These are phyloP conservation scores for Cyprinodon tularosa DNA, from an alignment of 2,113 vertebrate genomes.

Conservation along the genomic window DNA sequence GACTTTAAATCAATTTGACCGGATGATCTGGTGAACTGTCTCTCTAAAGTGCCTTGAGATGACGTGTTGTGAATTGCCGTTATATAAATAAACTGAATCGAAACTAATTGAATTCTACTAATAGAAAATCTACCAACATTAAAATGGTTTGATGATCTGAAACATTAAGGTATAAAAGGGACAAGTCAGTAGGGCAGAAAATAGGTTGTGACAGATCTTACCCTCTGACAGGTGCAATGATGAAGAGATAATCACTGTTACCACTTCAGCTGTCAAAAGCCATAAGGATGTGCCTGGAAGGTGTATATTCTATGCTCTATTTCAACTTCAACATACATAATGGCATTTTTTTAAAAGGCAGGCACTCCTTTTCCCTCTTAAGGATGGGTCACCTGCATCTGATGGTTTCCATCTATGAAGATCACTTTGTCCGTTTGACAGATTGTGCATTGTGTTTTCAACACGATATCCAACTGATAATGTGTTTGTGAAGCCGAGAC, in stretches of 20 bases:
- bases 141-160: background rate
- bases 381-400: conserved; percentile 16
- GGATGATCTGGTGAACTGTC: too few relatives aligned
- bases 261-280: background rate
- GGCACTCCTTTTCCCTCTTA: conserved; percentile 14
- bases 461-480: conserved; percentile 24
- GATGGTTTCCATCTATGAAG: conserved; percentile 22
- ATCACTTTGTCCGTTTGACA: conserved; percentile 17
- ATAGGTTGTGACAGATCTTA: background rate
- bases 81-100: too few relatives aligned
- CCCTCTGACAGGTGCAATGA: background rate
- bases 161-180: background rate
- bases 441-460: background rate
- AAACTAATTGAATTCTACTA: too few relatives aligned
- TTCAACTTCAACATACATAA: background rate
- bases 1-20: too few relatives aligned
- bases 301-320: background rate
- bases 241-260: background rate
- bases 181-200: background rate
- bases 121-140: too few relatives aligned
- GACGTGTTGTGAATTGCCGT: too few relatives aligned
- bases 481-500: conserved; percentile 11
- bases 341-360: background rate
- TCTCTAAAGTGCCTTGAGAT: too few relatives aligned
- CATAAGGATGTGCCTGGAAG: background rate